Conservation (phyloP, 2,797 vertebrate genomes). For the Spinus pinus region DNA sequence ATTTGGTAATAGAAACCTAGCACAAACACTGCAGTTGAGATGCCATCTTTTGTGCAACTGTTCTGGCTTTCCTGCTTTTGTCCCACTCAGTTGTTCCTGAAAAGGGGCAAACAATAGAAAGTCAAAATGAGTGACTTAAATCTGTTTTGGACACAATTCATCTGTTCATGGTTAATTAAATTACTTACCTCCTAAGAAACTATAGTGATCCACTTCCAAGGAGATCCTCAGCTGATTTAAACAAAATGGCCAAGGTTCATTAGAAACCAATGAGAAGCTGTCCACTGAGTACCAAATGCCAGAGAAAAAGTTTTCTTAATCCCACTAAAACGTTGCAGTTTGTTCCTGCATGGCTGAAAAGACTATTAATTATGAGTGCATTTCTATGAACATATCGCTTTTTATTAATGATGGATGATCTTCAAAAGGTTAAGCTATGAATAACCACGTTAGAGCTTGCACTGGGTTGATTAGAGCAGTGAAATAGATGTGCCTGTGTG, state of each 20-base stretch:
- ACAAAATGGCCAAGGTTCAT: not conserved
- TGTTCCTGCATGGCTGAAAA: not conserved
- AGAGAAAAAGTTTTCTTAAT: not conserved
- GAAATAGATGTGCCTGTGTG: not conserved
- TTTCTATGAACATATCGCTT: not conserved
- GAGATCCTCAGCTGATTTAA: conserved; percentile 3
- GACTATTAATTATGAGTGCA: not conserved
- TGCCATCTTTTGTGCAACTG: not conserved
- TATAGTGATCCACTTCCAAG: not conserved
- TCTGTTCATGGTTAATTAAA: conserved; percentile 18
- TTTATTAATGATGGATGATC: not conserved
- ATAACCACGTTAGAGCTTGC: not conserved
- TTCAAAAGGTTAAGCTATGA: not conserved
- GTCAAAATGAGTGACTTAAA: not conserved
- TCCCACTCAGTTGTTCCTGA: not conserved
- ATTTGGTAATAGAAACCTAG: not conserved
- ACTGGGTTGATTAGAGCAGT: not conserved
- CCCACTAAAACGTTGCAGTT: not conserved
- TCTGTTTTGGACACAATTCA: not conserved
- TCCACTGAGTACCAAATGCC: not conserved
- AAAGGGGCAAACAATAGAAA: not conserved
- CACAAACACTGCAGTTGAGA: not conserved
- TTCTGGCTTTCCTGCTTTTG: not conserved
- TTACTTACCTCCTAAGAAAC: conserved; percentile 22
- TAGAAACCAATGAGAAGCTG: not conserved